Evolutionary conservation across 2,888 invertebrate genomes (phyloP).

Genomic region (Drosophila robusta): DNA sequence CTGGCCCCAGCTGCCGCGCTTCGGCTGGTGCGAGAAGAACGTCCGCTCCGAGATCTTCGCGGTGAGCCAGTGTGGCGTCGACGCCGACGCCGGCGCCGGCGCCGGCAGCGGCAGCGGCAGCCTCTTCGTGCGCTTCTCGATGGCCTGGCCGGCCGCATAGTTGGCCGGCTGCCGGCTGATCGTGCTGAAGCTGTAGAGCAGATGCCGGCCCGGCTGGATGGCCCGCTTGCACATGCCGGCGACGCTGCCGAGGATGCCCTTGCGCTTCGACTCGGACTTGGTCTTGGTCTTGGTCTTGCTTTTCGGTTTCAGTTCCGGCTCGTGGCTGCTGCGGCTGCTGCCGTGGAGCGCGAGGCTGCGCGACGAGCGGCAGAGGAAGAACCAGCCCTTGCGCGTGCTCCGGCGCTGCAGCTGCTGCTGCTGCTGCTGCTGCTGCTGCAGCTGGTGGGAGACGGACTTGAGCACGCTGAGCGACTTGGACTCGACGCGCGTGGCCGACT

Average conservation of each 20-base stretch:
- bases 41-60: not conserved
- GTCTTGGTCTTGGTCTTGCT: too few relatives aligned
- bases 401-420: not conserved
- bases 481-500: too few relatives aligned
- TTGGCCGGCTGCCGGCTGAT: not conserved
- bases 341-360: not conserved
- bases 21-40: constrained; percentile 17
- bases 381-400: not conserved
- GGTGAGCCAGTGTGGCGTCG: not conserved
- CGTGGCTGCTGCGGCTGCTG: not conserved
- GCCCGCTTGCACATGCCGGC: constrained; percentile 45
- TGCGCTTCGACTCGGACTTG: not conserved
- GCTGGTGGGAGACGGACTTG: not conserved
- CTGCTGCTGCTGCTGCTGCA: too few relatives aligned
- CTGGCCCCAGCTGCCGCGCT: not conserved
- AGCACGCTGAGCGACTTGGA: not conserved
- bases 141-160: not conserved
- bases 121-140: not conserved
- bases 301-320: too few relatives aligned
- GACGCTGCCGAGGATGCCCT: constrained; percentile 28
- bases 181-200: constrained; percentile 50
- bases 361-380: not conserved
- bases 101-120: not conserved
- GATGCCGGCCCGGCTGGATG: constrained; percentile 42
- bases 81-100: too few relatives aligned